A percentile compares a stretch with the other conserved stretches of the same genome.
Evolutionary conservation across 1,140 invertebrate species (phyloP).

Genomic region (Tribolium madens): DNA sequence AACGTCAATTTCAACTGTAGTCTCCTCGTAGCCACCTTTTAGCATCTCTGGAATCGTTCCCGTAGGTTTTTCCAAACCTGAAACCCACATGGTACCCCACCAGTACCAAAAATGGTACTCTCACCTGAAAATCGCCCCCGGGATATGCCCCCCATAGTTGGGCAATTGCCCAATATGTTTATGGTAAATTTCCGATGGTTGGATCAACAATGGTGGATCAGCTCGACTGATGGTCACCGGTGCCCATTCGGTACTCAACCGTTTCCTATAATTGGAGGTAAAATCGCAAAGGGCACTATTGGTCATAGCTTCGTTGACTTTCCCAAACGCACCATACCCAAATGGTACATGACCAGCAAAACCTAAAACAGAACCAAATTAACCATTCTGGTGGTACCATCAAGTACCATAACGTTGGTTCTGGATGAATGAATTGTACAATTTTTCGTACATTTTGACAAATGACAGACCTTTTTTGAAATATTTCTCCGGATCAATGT

Average conservation of each 20-base stretch:
- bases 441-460: conserved; percentile 58
- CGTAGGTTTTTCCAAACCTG: conserved; percentile 79
- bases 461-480: conserved; percentile 69
- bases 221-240: conserved; percentile 70
- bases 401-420: conserved; percentile 57
- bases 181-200: conserved; percentile 74
- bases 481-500: conserved; percentile 74
- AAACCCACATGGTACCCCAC: conserved; percentile 55
- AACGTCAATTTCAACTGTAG: conserved; percentile 58
- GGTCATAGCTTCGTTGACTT: conserved; percentile 72
- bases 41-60: conserved; percentile 76
- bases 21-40: conserved; percentile 73
- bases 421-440: conserved; percentile 61
- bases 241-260: conserved; percentile 76
- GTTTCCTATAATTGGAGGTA: conserved; percentile 75
- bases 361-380: conserved; percentile 63
- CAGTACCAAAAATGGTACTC: neutral
- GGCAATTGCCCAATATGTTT: conserved; percentile 78
- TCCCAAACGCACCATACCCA: conserved; percentile 73
- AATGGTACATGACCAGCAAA: conserved; percentile 77
- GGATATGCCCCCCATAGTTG: conserved; percentile 80
- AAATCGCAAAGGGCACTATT: conserved; percentile 77
- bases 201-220: conserved; percentile 67
- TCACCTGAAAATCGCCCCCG: conserved; percentile 75
- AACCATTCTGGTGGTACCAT: neutral